Conservation (phyloP, 2,113 vertebrate genomes). For the Lophius piscatorius region DNA sequence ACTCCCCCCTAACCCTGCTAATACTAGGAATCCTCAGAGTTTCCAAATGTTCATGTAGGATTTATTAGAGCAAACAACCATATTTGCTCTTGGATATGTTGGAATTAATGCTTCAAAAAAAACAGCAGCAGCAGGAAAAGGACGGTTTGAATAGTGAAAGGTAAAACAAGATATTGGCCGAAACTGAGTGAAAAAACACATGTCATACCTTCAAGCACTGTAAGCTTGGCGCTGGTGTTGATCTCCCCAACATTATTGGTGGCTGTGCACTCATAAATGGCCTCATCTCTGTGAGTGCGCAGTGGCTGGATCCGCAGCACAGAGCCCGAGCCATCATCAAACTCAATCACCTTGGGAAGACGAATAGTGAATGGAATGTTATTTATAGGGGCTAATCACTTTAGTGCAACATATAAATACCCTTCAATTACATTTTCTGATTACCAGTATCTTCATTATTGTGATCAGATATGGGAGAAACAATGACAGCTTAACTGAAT, state of each 20-base stretch:
- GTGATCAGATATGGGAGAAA: neutral
- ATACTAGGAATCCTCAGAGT: constrained; percentile 31
- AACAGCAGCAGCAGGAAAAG: neutral
- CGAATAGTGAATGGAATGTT: neutral
- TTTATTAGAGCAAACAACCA: constrained; percentile 42
- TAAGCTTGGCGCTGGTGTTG: constrained; percentile 97
- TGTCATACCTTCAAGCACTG: constrained; percentile 94
- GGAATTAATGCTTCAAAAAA: constrained; percentile 26
- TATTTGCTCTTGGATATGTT: constrained; percentile 32
- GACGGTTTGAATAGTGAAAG: neutral
- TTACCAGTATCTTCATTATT: neutral
- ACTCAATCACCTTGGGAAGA: constrained; percentile 90
- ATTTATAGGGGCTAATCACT: constrained; percentile 13
- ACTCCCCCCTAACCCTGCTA: constrained; percentile 30
- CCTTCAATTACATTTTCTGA: neutral
- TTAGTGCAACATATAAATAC: constrained; percentile 6
- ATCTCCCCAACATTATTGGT: constrained; percentile 93
- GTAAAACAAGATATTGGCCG: constrained; percentile 13
- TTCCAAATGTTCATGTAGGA: constrained; percentile 48
- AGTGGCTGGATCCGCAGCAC: constrained; percentile 98
- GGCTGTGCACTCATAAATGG: constrained; percentile 97
- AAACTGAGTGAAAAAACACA: constrained; percentile 7
- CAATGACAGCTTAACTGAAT: constrained; percentile 1
- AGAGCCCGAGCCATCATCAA: constrained; percentile 97
- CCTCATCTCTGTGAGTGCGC: constrained; percentile 94